phyloP scores from a whole-genome alignment of 2,888 invertebrate species.

The Barypeithes pellucidus region DNA sequence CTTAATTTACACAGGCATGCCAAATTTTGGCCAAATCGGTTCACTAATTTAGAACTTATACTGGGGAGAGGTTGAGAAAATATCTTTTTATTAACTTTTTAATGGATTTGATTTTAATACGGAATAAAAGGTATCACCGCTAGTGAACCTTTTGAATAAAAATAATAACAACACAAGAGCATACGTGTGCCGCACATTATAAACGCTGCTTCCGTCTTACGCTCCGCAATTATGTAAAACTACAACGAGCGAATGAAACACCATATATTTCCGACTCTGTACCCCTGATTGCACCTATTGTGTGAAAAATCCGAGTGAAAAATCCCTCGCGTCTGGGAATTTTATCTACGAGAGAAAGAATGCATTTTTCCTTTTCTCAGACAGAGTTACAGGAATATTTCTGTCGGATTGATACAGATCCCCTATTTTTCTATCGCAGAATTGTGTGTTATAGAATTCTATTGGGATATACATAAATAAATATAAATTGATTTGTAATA shows the following conservation, averaged over 20 bases:
- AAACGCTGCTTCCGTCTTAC: background rate
- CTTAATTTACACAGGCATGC: no score
- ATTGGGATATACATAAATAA: background rate
- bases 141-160: no score
- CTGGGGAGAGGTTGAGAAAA: no score
- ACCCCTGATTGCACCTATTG: constrained; percentile 53
- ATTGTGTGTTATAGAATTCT: constrained; percentile 8
- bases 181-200: background rate
- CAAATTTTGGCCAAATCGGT: no score
- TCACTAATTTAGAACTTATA: no score
- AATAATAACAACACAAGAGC: background rate
- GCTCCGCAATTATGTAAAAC: constrained; percentile 41
- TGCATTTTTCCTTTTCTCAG: constrained; percentile 23
- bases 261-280: constrained; percentile 50
- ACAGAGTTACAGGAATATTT: constrained; percentile 35
- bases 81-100: no score
- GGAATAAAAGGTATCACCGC: no score
- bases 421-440: constrained; percentile 4
- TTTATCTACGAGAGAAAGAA: constrained; percentile 20
- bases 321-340: constrained; percentile 42
- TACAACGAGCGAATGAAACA: constrained; percentile 42
- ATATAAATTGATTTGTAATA: background rate
- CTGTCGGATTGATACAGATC: constrained; percentile 19
- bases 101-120: no score
- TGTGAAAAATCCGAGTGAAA: constrained; percentile 48